These are phyloP conservation scores for Xenopus petersii DNA, from an alignment of 2,797 vertebrate species.

Conservation along the genomic window DNA sequence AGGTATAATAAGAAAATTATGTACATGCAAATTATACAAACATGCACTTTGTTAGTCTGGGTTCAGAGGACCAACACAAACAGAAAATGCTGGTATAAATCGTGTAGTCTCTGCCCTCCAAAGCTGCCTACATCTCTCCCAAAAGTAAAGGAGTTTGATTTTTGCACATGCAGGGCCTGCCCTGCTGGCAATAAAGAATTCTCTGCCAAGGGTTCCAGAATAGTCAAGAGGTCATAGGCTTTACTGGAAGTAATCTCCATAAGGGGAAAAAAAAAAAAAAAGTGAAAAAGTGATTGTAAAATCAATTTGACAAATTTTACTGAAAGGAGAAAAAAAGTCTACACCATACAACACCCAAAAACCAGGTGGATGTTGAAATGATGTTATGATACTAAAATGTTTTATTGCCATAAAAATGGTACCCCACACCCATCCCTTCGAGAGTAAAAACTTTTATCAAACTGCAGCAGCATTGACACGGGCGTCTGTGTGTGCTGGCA, in stretches of 20 bases:
- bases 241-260: too few species aligned
- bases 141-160: conserved; percentile 53
- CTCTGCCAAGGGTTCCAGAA: too few species aligned
- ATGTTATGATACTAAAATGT: conserved; percentile 51
- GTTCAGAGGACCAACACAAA: conserved; percentile 1
- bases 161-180: conserved; percentile 27
- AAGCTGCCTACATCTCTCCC: conserved; percentile 56
- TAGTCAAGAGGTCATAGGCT: too few species aligned
- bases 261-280: too few species aligned
- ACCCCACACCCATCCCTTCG: conserved; percentile 50
- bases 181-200: background rate
- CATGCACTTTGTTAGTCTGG: background rate
- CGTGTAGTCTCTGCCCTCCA: conserved; percentile 61
- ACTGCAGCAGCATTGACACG: conserved; percentile 78
- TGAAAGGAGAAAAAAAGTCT: conserved; percentile 1
- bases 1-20: background rate
- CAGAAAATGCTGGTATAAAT: conserved; percentile 67
- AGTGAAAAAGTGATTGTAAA: too few species aligned
- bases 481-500: conserved; percentile 57
- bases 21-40: background rate
- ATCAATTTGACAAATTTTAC: too few species aligned
- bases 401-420: conserved; percentile 70
- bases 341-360: conserved; percentile 9
- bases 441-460: conserved; percentile 75
- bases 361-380: conserved; percentile 9